Base-by-base conservation (phyloP, 2,888 invertebrate genomes). In the Cenopis cana region DNA sequence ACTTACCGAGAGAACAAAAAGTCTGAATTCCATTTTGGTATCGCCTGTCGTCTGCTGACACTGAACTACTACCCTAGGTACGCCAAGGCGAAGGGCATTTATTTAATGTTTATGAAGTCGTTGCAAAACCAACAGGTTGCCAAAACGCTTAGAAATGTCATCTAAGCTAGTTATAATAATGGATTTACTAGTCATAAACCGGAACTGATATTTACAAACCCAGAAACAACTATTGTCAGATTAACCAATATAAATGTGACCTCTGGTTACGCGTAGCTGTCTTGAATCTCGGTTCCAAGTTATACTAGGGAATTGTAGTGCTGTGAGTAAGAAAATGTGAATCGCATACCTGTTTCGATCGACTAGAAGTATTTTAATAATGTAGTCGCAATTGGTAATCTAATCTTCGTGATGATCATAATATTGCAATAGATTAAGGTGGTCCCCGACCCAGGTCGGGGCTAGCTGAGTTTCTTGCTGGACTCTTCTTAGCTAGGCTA, bases 1-100 rank as follows among this genome's bases (percentile, higher is more conserved):
- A 80, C 86, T 88, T 76, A 89, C 89, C 82, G 79, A 81, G 60
- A 87, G 66, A 49, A 88, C 76, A 18, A 84, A 18, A 18, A 84
- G 18, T 66, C 75, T 81, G 0, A 83, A 50, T 72, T 86, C 76
- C 88, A 88, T 85, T 73, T 77, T 81, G 74, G 20, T 64, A 64
- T 69, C 66, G 17, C 52, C 20, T 24, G 59, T 33, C 57, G 41
- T n/a, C 59, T 12, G 38, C 57, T 20, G 33, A 20, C 38, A 61
- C 41, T 57, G 61, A 2, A 72, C 68, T 67, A 24, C 3, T 52
- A 38, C 36, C 57, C 57, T 17, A n/a, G n/a, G n/a, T n/a, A 14
- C 36, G 50, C 11, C 17, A 69, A 65, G 60, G 60, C 68, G 73
- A 68, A 71, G 59, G 73, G 46, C 64, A 59, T 73, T 71, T 73